A percentile compares a stretch with the other conserved stretches of the same genome.
Evolutionary conservation across 2,888 invertebrate species (phyloP).

Genomic region (Drosophila nigricruria): DNA sequence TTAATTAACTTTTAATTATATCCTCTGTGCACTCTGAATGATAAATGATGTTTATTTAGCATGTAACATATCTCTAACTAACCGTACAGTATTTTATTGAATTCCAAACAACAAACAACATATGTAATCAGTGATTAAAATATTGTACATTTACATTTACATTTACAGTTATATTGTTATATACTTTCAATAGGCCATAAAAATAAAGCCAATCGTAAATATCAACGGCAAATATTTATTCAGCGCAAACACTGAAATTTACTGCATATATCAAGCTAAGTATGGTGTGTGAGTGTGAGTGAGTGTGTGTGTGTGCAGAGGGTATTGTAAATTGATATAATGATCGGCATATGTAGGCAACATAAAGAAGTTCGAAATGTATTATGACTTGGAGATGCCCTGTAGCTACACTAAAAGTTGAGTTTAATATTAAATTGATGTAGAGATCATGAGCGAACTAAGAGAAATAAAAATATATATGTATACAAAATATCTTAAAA

Average conservation of each 20-base stretch:
- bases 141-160: conserved; percentile 5
- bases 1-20: background rate
- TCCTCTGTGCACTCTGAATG: background rate
- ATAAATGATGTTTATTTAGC: background rate
- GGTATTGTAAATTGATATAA: conserved; percentile 8
- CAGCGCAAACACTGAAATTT: conserved; percentile 33
- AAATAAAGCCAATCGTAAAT: conserved; percentile 32
- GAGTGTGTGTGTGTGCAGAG: background rate
- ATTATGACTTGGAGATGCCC: background rate
- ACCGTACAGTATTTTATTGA: background rate
- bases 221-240: conserved; percentile 39
- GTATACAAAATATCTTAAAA: too few species aligned
- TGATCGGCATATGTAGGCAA: background rate
- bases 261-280: conserved; percentile 9
- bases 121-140: conserved; percentile 10
- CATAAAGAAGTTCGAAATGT: background rate
- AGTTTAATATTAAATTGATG: background rate
- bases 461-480: too few species aligned
- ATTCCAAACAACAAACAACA: conserved; percentile 6
- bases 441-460: too few species aligned
- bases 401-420: background rate
- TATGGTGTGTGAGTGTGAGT: background rate
- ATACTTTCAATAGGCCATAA: conserved; percentile 9
- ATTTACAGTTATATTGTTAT: conserved; percentile 19
- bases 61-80: background rate